phyloP scores from a whole-genome alignment of 2,797 vertebrate species.

The Chelon labrosus region DNA sequence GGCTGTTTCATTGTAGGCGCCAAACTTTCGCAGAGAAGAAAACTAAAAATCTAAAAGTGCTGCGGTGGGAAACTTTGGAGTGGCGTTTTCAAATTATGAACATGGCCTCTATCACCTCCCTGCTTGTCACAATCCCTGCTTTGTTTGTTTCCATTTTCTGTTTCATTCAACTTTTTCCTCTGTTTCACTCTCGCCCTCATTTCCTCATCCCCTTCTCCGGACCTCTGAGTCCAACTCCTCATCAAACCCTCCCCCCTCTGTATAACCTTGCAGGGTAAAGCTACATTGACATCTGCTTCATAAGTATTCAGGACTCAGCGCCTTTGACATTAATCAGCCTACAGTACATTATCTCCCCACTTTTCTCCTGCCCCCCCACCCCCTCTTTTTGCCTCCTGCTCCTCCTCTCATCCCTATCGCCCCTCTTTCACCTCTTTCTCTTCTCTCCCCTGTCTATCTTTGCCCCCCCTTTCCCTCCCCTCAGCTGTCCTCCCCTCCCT shows the following conservation, averaged over 20 bases:
- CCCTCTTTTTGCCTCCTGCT: conserved; percentile 57
- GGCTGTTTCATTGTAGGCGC: conserved; percentile 2
- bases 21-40: conserved; percentile 21
- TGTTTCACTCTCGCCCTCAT: conserved; percentile 57
- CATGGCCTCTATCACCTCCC: conserved; percentile 39
- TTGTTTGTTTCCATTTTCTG: conserved; percentile 49
- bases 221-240: conserved; percentile 39
- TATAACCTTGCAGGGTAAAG: conserved; percentile 82
- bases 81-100: conserved; percentile 53
- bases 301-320: conserved; percentile 83
- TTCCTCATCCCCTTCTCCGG: conserved; percentile 26
- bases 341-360: conserved; percentile 81
- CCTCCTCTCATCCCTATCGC: conserved; percentile 70
- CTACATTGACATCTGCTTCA: conserved; percentile 84
- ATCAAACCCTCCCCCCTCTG: conserved; percentile 63
- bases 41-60: conserved; percentile 19
- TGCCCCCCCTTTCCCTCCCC: conserved; percentile 15
- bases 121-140: conserved; percentile 37
- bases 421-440: conserved; percentile 59
- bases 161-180: conserved; percentile 51
- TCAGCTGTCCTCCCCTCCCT: conserved; percentile 12
- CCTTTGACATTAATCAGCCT: conserved; percentile 84
- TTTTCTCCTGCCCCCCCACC: conserved; percentile 49
- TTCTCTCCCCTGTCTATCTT: conserved; percentile 34
- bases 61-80: conserved; percentile 38